A percentile compares a stretch with the other conserved stretches of the same genome.
These are phyloP conservation scores for Cnemophilus loriae DNA, from an alignment of 2,113 vertebrate genomes.

Conservation along the genomic window DNA sequence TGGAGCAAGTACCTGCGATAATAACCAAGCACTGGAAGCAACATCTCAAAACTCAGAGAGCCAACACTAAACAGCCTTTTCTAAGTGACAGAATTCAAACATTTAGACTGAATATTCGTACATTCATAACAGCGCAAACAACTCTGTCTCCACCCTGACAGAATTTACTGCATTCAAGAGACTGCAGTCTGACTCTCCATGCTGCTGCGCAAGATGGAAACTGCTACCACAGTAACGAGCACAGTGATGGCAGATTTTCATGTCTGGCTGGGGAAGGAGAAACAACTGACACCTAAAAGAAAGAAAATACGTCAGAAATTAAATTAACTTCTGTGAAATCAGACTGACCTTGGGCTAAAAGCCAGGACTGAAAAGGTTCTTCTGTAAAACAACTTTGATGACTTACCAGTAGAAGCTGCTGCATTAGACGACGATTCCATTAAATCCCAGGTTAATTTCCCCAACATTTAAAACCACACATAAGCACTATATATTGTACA, in stretches of 20 bases:
- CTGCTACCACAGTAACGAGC: background rate
- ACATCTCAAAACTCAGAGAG: background rate
- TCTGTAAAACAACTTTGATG: conserved; percentile 10
- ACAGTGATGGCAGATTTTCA: background rate
- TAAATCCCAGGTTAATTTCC: background rate
- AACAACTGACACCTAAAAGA: conserved; percentile 5
- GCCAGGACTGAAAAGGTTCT: background rate
- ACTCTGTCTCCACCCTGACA: background rate
- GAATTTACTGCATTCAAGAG: conserved; percentile 8
- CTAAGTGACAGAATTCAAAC: background rate
- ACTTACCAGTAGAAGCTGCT: background rate
- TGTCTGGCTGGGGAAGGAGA: background rate
- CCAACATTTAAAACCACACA: background rate
- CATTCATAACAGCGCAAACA: background rate
- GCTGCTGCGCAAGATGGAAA: conserved; percentile 4
- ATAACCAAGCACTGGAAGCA: background rate
- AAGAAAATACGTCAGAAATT: conserved; percentile 11
- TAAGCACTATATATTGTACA: background rate
- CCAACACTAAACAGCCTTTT: background rate
- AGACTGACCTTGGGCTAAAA: background rate
- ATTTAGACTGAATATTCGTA: background rate
- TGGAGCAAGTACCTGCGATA: background rate
- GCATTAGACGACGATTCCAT: background rate
- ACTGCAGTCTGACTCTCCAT: conserved; percentile 31
- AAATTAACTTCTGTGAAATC: background rate